Percentiles rank a stretch among this genome's conserved stretches.
Conservation (phyloP, 2,797 vertebrate species). For the Capromys pilorides region DNA sequence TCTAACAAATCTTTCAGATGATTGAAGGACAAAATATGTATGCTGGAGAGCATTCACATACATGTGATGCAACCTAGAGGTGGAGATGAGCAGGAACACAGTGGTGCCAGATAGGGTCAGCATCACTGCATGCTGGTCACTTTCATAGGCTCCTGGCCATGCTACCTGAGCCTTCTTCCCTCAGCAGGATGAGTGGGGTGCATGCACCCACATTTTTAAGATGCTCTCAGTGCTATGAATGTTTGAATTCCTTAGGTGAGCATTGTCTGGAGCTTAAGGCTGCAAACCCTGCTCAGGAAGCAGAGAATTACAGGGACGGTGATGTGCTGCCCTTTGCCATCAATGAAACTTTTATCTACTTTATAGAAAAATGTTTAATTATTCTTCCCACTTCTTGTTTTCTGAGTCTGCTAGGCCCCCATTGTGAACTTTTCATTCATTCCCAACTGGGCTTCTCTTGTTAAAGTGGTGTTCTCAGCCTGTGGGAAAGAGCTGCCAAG, state of each 20-base stretch:
- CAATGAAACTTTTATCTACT: neutral
- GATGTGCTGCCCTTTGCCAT: neutral
- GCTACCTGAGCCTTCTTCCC: neutral
- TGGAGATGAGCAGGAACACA: neutral
- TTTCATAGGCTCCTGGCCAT: neutral
- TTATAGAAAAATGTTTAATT: neutral
- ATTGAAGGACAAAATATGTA: neutral
- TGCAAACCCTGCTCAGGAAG: too few relatives aligned
- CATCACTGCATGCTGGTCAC: neutral
- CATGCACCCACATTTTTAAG: neutral
- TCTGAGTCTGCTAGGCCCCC: neutral
- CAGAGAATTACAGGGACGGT: neutral
- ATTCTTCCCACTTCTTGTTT: neutral
- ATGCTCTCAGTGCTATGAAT: neutral
- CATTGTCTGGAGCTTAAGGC: neutral
- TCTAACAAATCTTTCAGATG: neutral
- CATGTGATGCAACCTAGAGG: neutral
- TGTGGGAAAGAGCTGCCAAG: neutral
- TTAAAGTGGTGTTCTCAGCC: neutral
- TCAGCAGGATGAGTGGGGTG: neutral
- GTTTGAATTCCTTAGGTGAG: neutral
- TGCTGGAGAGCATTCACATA: neutral
- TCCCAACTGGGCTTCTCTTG: neutral
- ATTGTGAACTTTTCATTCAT: slow-evolving; percentile 27
- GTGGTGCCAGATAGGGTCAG: neutral